Evolutionary conservation across 2,113 vertebrate genomes (phyloP).

Genomic region (Pogonocichla stellata): DNA sequence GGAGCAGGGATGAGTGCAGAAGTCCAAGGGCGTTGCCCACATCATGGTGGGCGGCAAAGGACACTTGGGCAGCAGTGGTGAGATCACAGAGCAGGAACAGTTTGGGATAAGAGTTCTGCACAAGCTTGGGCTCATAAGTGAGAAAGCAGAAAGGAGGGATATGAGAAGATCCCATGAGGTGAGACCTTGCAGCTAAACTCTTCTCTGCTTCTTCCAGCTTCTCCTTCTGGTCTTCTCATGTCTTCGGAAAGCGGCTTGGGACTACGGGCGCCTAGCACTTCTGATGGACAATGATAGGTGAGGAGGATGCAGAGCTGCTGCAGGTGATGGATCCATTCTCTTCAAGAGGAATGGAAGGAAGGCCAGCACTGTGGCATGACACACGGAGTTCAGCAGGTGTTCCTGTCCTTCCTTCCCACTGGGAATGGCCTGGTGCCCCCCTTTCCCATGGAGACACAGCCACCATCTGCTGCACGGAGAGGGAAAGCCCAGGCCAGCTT

Average conservation of each 20-base stretch:
- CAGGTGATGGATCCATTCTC: not conserved
- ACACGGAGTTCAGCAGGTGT: not conserved
- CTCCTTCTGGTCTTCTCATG: constrained; percentile 91
- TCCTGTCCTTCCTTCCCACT: not conserved
- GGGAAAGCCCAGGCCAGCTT: not conserved
- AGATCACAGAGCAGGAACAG: not conserved
- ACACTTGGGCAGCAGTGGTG: not conserved
- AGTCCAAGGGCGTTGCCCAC: not conserved
- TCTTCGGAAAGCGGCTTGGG: constrained; percentile 96
- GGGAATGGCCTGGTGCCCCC: not conserved
- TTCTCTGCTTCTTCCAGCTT: constrained; percentile 68
- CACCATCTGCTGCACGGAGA: not conserved
- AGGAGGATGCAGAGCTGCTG: not conserved
- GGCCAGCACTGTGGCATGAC: accelerated
- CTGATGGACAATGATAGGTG: constrained; percentile 96
- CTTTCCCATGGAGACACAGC: not conserved
- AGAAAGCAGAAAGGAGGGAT: not conserved
- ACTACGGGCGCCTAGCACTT: constrained; percentile 92
- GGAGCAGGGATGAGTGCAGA: not conserved
- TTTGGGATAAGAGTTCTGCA: not conserved
- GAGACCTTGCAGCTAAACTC: not conserved
- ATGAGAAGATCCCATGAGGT: not conserved
- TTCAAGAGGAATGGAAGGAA: not conserved
- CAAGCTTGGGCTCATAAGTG: not conserved
- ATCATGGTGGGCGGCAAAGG: not conserved